Evolutionary conservation across 2,888 invertebrate species (phyloP).

Genomic region (Volucella inflata): DNA sequence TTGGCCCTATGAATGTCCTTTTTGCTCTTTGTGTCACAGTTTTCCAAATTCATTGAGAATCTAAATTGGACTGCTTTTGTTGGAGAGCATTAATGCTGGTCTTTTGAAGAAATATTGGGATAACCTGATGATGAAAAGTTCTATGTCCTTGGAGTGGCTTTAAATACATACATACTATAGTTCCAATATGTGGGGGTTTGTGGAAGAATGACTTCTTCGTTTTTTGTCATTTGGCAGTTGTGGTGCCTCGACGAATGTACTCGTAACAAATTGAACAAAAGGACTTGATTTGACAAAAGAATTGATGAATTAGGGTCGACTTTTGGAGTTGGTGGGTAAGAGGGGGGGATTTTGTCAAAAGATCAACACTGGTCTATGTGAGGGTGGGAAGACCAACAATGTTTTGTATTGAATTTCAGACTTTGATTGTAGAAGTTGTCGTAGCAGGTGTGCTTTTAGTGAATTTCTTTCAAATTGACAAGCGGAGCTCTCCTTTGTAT

Average conservation of each 20-base stretch:
- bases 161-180: not conserved
- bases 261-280: conserved; percentile 46
- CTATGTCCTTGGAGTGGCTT: not conserved
- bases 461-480: too few species aligned
- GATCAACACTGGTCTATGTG: too few species aligned
- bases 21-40: not conserved
- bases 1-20: not conserved
- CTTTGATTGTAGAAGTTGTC: too few species aligned
- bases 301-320: conserved; percentile 26
- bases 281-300: conserved; percentile 36
- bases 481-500: too few species aligned
- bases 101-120: conserved; percentile 5
- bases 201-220: not conserved
- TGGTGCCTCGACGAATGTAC: conserved; percentile 15
- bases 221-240: conserved; percentile 13
- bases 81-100: not conserved
- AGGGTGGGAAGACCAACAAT: too few species aligned
- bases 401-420: too few species aligned
- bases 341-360: too few species aligned
- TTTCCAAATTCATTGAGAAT: not conserved
- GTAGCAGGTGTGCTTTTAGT: too few species aligned
- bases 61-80: conserved; percentile 23
- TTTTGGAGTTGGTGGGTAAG: not conserved
- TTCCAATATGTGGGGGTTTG: not conserved
- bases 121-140: not conserved